Evolutionary conservation across 2,888 invertebrate genomes (phyloP).

Genomic region (Dicyrtoma fusca): DNA sequence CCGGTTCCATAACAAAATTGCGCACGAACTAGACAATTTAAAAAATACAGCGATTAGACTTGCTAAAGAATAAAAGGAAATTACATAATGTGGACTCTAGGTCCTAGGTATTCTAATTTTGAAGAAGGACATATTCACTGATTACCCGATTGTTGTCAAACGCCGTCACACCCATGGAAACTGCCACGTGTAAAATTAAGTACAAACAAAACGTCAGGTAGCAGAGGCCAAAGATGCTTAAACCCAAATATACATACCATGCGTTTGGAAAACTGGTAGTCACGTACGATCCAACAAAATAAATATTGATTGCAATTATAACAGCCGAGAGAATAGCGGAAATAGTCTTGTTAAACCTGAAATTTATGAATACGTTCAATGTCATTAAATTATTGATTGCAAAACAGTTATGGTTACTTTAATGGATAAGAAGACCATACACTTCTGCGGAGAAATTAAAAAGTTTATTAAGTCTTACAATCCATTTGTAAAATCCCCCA

Average conservation of each 20-base stretch:
- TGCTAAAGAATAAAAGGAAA: slow-evolving; percentile 33
- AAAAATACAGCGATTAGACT: slow-evolving; percentile 57
- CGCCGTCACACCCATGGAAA: slow-evolving; percentile 67
- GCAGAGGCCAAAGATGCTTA: slow-evolving; percentile 66
- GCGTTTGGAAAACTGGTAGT: not conserved
- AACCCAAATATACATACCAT: slow-evolving; percentile 58
- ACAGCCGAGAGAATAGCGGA: slow-evolving; percentile 26
- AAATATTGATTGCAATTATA: slow-evolving; percentile 31
- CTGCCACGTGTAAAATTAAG: slow-evolving; percentile 72
- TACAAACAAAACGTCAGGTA: slow-evolving; percentile 76
- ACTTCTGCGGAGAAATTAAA: not conserved
- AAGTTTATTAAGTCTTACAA: slow-evolving; percentile 68
- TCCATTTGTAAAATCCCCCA: slow-evolving; percentile 84
- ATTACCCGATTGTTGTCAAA: slow-evolving; percentile 55
- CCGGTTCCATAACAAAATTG: slow-evolving; percentile 41
- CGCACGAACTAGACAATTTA: slow-evolving; percentile 32
- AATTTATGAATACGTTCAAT: too few species aligned
- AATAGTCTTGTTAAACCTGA: slow-evolving; percentile 31
- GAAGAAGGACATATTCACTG: too few species aligned
- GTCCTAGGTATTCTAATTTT: too few species aligned
- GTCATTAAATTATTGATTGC: too few species aligned
- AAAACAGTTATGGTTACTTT: too few species aligned
- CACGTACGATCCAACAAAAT: slow-evolving; percentile 13
- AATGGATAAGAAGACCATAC: too few species aligned
- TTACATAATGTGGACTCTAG: too few species aligned